Evolutionary conservation across 2,888 invertebrate species (phyloP).

Genomic region (Plagodis pulveraria): DNA sequence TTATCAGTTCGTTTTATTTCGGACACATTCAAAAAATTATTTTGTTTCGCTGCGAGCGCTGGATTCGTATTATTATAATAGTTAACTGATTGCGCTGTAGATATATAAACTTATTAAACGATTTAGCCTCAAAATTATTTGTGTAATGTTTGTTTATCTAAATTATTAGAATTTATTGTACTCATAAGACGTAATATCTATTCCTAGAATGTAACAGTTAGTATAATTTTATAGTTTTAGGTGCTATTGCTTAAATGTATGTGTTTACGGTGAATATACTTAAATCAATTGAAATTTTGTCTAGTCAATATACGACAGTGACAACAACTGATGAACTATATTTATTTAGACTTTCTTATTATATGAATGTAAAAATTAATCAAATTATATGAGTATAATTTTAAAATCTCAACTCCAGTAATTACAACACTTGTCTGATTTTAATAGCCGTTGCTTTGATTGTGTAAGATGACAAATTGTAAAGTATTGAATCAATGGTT

Average conservation of each 20-base stretch:
- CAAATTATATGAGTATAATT: constrained; percentile 31
- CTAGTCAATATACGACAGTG: constrained; percentile 38
- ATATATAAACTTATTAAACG: constrained; percentile 17
- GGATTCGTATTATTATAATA: constrained; percentile 1
- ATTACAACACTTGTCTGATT: too few relatives aligned
- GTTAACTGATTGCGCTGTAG: constrained; percentile 1
- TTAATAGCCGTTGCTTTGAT: constrained; percentile 5
- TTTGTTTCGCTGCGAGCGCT: constrained; percentile 19
- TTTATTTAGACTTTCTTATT: constrained; percentile 32
- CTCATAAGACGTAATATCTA: constrained; percentile 24
- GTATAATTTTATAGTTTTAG: constrained; percentile 43
- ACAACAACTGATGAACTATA: constrained; percentile 31
- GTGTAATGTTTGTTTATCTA: constrained; percentile 8
- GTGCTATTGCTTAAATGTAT: constrained; percentile 37
- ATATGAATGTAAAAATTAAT: constrained; percentile 23
- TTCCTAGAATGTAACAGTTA: constrained; percentile 41
- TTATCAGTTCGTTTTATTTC: constrained; percentile 41
- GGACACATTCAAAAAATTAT: constrained; percentile 12
- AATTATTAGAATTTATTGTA: constrained; percentile 23
- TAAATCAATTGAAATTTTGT: constrained; percentile 36
- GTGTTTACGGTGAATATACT: constrained; percentile 34
- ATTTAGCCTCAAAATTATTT: constrained; percentile 6
- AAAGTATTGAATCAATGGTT: constrained; percentile 1
- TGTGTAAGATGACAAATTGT: background rate
- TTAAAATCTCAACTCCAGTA: background rate